phyloP scores from a whole-genome alignment of 2,113 vertebrate genomes.

The Leuciscus idus region DNA sequence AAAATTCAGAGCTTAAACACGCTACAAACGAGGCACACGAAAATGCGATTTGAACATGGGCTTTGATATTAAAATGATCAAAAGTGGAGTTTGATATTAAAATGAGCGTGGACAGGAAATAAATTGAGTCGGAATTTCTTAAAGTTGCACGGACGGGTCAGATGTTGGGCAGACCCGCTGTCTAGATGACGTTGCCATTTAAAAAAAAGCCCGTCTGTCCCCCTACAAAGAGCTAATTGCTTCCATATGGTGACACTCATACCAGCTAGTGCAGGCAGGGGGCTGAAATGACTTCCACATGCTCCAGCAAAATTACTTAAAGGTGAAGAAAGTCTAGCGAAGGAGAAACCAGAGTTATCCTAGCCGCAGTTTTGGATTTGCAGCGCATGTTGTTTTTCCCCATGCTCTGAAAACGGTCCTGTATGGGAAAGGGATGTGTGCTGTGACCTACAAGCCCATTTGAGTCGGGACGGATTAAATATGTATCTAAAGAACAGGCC shows the following conservation, averaged over 20 bases:
- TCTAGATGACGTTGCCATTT: constrained; percentile 52
- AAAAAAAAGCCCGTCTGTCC: constrained; percentile 45
- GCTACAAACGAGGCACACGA: background rate
- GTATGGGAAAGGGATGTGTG: background rate
- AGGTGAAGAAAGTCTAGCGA: constrained; percentile 48
- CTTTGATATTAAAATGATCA: constrained; percentile 39
- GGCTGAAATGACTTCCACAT: constrained; percentile 68
- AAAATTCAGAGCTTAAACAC: background rate
- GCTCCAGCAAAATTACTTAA: constrained; percentile 52
- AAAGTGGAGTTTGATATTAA: constrained; percentile 37
- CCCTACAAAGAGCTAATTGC: constrained; percentile 57
- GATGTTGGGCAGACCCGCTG: constrained; percentile 33
- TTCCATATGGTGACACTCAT: constrained; percentile 62
- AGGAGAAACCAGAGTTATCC: constrained; percentile 48
- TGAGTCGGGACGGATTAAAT: constrained; percentile 18
- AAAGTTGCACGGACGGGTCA: constrained; percentile 56
- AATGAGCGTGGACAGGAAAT: background rate
- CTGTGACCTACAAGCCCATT: constrained; percentile 33
- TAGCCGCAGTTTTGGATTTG: constrained; percentile 41
- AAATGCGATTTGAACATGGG: background rate
- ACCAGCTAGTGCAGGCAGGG: constrained; percentile 54
- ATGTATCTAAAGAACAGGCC: background rate
- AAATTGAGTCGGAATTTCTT: background rate
- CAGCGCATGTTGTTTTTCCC: constrained; percentile 47
- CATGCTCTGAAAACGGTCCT: constrained; percentile 5